Base-by-base conservation (phyloP, 2,888 invertebrate genomes). In the Andrena dorsata region DNA sequence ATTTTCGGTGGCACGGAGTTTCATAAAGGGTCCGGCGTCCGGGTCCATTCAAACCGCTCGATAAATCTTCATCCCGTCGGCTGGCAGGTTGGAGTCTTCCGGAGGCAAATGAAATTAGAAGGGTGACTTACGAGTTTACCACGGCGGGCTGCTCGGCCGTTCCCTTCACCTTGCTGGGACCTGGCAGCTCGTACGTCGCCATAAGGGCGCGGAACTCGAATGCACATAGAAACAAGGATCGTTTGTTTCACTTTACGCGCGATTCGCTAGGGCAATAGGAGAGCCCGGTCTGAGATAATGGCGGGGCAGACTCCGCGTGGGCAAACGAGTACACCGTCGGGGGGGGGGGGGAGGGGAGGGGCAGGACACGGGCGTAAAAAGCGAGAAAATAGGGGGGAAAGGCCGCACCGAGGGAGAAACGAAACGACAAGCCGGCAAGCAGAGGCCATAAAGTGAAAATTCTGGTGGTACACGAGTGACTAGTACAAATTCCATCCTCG, bases 401-500 rank as follows among this genome's bases (percentile, higher is more conserved):
- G 30, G 30, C 28, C 63, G 20, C 47, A 32, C 58, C 58, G 58
- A 32, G 56, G 70, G 70, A 74, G 80, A 69, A 51, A 41, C 79
- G 75, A 72, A 53, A 56, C 53, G 41, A 28, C 53, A 66, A 63
- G 41, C 32, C 30, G 32, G 60, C 49, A 58, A 41, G 41, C 41
- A 41, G 41, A 41, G 79, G 61, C 80, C 80, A 74, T 88, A 86
- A 89, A 88, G 86, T 84, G 80, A 85, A 86, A 82, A 82, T 86
- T 82, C 65, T 68, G 63, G 28, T 60, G 49, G 70, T 63, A 49
- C 35, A 58, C 63, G 76, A 26, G 73, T 88, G 89, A 90, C 89
- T 86, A 68, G 82, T 89, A 88, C 88, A 87, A 90, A 90, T 90
- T 89, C 89, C 84, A 90, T 84, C 84, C 86, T 70, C 85, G 83